These are phyloP conservation scores for Crotophaga sulcirostris DNA, from an alignment of 2,113 vertebrate species.

Conservation along the genomic window DNA sequence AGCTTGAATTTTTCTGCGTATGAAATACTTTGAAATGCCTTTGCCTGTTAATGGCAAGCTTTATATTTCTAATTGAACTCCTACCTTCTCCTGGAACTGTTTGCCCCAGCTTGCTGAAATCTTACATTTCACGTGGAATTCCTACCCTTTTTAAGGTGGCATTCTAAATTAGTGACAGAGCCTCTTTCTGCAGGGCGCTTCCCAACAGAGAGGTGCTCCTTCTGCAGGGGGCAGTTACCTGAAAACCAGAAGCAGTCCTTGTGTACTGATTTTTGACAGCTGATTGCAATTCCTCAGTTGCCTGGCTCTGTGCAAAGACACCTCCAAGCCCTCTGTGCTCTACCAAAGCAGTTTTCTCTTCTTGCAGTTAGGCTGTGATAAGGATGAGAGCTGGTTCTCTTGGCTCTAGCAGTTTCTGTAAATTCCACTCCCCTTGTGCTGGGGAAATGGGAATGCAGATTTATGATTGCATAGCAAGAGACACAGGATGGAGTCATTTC, in stretches of 20 bases:
- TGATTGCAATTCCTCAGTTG: background rate
- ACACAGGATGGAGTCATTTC: background rate
- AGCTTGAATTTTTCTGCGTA: background rate
- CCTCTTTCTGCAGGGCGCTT: background rate
- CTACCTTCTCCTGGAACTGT: background rate
- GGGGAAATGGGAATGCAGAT: background rate
- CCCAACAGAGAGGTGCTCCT: background rate
- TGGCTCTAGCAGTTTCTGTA: background rate
- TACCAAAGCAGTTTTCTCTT: background rate
- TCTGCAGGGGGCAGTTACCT: background rate
- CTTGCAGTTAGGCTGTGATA: background rate
- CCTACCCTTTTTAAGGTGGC: background rate
- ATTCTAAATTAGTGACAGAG: background rate
- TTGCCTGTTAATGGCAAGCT: background rate
- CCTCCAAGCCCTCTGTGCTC: background rate
- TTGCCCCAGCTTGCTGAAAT: background rate
- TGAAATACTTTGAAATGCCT: background rate
- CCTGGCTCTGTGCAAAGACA: background rate
- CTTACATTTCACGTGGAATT: background rate
- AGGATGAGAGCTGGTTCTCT: background rate
- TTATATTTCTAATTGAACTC: background rate
- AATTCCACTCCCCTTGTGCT: background rate
- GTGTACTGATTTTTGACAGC: background rate
- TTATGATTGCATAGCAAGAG: background rate
- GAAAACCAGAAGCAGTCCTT: background rate